phyloP scores from a whole-genome alignment of 2,888 invertebrate genomes.

The Lutraria lutraria region DNA sequence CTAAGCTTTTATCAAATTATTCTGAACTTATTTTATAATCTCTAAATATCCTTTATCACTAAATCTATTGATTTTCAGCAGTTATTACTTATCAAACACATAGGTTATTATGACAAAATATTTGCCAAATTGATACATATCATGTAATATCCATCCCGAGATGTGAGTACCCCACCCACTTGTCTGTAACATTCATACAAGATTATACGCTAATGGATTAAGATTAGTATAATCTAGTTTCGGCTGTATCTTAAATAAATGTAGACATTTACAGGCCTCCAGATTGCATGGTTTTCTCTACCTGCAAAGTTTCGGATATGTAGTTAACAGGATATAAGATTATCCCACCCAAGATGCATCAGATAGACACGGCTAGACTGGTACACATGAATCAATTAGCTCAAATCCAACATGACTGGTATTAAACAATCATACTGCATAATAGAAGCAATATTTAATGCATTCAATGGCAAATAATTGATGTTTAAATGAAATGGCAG shows the following conservation, averaged over 20 bases:
- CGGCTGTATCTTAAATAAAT: constrained; percentile 32
- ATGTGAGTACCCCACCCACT: constrained; percentile 22
- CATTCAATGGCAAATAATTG: too few species aligned
- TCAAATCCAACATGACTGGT: constrained; percentile 43
- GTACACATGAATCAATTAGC: constrained; percentile 44
- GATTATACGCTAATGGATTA: constrained; percentile 46
- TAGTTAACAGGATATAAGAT: neutral
- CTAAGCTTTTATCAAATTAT: neutral
- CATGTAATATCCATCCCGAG: neutral
- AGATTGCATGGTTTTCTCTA: neutral
- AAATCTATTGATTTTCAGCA: neutral
- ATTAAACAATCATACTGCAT: constrained; percentile 14
- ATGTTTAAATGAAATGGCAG: too few species aligned
- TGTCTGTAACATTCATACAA: neutral
- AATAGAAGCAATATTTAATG: neutral
- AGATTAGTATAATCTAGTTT: constrained; percentile 58
- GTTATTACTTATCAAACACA: neutral
- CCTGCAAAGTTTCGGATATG: neutral
- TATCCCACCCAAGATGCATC: constrained; percentile 62
- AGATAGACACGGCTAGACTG: constrained; percentile 45
- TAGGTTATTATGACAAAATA: neutral
- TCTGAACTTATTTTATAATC: neutral
- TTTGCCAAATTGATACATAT: neutral
- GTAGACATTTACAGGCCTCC: constrained; percentile 42
- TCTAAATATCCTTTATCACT: neutral